Evolutionary conservation across 2,888 invertebrate species (phyloP).

Genomic region (Stomorhina lunata): DNA sequence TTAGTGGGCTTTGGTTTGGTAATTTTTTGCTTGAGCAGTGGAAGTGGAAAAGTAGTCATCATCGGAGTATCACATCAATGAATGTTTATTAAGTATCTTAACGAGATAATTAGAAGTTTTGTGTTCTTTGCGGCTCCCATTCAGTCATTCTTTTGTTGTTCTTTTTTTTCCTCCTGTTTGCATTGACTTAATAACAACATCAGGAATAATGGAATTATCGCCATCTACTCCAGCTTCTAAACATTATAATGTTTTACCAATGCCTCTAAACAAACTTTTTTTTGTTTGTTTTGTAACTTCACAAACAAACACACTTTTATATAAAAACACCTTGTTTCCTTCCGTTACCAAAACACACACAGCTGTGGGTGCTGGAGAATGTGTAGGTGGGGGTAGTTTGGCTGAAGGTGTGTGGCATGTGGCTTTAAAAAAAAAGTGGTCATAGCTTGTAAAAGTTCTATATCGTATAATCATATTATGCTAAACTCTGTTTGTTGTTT

Average conservation of each 20-base stretch:
- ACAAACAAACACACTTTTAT: neutral
- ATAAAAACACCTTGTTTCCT: neutral
- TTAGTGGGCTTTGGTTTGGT: neutral
- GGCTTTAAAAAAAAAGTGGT: neutral
- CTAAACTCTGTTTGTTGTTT: neutral
- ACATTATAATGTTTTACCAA: neutral
- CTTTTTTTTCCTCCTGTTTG: neutral
- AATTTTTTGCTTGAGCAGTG: neutral
- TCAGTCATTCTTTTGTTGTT: constrained; percentile 6
- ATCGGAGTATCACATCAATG: constrained; percentile 19
- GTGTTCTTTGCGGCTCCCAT: constrained; percentile 23
- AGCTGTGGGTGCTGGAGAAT: neutral
- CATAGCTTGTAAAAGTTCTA: neutral
- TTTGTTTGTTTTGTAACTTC: neutral
- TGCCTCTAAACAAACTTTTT: neutral
- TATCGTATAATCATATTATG: neutral
- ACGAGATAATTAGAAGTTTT: constrained; percentile 75
- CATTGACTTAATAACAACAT: neutral
- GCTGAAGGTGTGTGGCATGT: neutral
- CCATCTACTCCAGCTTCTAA: neutral
- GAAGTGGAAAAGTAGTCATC: neutral
- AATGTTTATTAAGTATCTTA: constrained; percentile 71
- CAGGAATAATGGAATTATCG: neutral
- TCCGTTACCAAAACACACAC: neutral
- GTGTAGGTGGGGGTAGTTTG: neutral